A percentile compares a stretch with the other conserved stretches of the same genome.
Evolutionary conservation across 2,113 vertebrate species (phyloP).

Genomic region (Petroica traversi): DNA sequence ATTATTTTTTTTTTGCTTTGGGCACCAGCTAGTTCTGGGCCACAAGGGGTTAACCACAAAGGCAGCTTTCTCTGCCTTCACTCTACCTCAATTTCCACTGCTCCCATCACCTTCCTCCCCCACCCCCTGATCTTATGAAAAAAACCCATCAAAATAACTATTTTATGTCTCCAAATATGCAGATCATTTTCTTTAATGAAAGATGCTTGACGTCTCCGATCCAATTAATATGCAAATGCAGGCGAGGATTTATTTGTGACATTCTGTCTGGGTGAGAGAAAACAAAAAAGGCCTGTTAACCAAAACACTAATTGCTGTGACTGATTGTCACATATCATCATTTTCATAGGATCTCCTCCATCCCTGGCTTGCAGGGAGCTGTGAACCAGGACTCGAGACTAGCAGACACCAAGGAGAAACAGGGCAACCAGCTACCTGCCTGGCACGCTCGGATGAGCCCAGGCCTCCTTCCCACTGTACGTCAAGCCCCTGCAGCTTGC

Average conservation of each 20-base stretch:
- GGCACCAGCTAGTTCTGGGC: slow-evolving; percentile 69
- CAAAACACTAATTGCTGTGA: slow-evolving; percentile 99
- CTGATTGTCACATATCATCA: slow-evolving; percentile 99
- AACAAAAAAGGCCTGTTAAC: slow-evolving; percentile 99
- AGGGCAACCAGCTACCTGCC: slow-evolving; percentile 72
- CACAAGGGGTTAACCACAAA: slow-evolving; percentile 73
- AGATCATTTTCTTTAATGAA: slow-evolving; percentile 99
- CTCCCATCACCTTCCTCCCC: slow-evolving; percentile 93
- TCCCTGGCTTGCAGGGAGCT: slow-evolving; percentile 82
- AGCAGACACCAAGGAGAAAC: slow-evolving; percentile 80
- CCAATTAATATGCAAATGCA: slow-evolving; percentile 99
- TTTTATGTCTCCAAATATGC: slow-evolving; percentile 99
- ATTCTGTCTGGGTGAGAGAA: slow-evolving; percentile 99
- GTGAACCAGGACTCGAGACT: slow-evolving; percentile 72
- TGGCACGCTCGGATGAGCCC: slow-evolving; percentile 45
- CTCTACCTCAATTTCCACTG: slow-evolving; percentile 92
- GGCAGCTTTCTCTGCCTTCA: slow-evolving; percentile 69
- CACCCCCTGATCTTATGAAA: slow-evolving; percentile 83
- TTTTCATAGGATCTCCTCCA: slow-evolving; percentile 97
- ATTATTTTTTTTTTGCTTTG: slow-evolving; percentile 43
- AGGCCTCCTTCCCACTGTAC: background rate
- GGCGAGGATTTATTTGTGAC: slow-evolving; percentile 99
- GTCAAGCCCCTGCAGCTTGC: slow-evolving; percentile 10
- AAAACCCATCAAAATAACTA: slow-evolving; percentile 99
- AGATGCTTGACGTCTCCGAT: slow-evolving; percentile 99